phyloP scores from a whole-genome alignment of 2,797 vertebrate genomes.

The Protosalanx chinensis region DNA sequence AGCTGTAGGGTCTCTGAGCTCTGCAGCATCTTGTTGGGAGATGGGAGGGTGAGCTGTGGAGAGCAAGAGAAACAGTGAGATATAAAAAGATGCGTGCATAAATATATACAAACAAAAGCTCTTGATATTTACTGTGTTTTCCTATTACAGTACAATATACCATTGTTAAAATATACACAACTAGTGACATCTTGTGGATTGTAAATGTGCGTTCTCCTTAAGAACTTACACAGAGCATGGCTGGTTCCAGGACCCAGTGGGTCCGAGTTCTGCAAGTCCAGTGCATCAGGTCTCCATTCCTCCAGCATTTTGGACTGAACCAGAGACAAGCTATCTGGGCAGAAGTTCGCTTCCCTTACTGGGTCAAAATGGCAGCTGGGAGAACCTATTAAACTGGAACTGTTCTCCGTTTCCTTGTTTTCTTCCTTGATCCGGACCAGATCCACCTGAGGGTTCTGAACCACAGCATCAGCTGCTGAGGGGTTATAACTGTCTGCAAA shows the following conservation, averaged over 20 bases:
- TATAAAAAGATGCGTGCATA: constrained; percentile 3
- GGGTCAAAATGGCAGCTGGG: constrained; percentile 42
- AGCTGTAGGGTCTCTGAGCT: constrained; percentile 16
- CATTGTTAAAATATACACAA: neutral
- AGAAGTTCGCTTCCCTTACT: constrained; percentile 50
- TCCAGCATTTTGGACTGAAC: constrained; percentile 62
- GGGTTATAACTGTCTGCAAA: neutral
- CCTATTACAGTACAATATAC: too few species aligned
- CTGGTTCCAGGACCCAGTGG: constrained; percentile 26
- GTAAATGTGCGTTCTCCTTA: neutral
- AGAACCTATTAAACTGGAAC: constrained; percentile 16
- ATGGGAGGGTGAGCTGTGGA: constrained; percentile 37
- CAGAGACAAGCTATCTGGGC: constrained; percentile 45
- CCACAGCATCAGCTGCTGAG: neutral
- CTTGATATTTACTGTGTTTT: too few species aligned
- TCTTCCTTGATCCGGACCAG: constrained; percentile 62
- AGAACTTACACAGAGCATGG: constrained; percentile 54
- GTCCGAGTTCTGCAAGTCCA: constrained; percentile 34
- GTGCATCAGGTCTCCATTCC: constrained; percentile 61
- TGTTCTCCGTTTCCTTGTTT: constrained; percentile 28
- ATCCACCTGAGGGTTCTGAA: constrained; percentile 1
- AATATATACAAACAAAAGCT: neutral
- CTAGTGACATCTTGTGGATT: neutral
- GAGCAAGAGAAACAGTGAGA: neutral
- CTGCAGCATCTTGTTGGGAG: constrained; percentile 12